phyloP scores from a whole-genome alignment of 1,140 invertebrate genomes.

The Pseudomyrmex flavicornis region DNA sequence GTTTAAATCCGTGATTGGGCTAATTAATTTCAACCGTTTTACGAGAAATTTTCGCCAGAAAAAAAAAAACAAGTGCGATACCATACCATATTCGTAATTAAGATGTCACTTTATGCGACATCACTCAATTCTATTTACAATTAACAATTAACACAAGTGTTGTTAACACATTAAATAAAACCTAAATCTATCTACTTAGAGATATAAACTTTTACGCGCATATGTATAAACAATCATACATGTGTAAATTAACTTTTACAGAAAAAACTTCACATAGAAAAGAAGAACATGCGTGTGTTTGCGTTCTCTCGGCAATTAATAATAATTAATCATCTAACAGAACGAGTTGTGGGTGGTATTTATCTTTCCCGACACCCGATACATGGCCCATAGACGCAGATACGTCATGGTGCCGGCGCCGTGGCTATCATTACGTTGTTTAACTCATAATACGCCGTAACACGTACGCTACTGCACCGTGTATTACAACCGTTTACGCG shows the following conservation, averaged over 20 bases:
- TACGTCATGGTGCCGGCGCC: slow-evolving; percentile 77
- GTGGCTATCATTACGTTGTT: slow-evolving; percentile 81
- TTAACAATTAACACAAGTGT: neutral
- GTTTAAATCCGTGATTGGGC: slow-evolving; percentile 26
- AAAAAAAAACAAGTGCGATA: neutral
- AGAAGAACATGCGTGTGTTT: too few relatives aligned
- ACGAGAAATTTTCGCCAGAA: neutral
- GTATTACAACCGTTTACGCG: slow-evolving; percentile 72
- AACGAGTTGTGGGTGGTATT: neutral
- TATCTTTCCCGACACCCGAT: slow-evolving; percentile 67
- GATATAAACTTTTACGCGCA: neutral
- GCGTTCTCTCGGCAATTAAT: too few relatives aligned
- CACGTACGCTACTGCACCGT: slow-evolving; percentile 67
- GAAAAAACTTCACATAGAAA: neutral
- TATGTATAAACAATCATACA: neutral
- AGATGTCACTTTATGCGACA: slow-evolving; percentile 15
- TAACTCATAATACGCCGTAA: slow-evolving; percentile 77
- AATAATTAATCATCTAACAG: too few relatives aligned
- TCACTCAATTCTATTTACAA: neutral
- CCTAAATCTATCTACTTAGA: neutral
- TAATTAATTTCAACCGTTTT: slow-evolving; percentile 40
- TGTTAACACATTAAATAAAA: neutral
- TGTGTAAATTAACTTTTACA: neutral
- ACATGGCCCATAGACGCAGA: slow-evolving; percentile 65
- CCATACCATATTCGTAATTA: neutral